A percentile compares a stretch with the other conserved stretches of the same genome.
Conservation (phyloP, 2,113 vertebrate species). For the Podarcis muralis region DNA sequence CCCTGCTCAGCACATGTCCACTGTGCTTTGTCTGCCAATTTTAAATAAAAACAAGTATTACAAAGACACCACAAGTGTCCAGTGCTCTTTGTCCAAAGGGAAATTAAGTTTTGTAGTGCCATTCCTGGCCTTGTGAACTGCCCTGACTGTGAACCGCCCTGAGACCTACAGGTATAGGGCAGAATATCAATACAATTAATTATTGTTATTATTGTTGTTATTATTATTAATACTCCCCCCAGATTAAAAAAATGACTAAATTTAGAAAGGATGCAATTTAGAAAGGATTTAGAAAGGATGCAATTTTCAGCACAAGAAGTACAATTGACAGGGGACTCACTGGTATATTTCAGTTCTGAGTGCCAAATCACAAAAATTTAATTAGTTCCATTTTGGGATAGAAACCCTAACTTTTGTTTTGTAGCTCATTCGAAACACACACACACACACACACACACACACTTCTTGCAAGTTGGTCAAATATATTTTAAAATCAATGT, state of each 20-base stretch:
- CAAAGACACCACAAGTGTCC: background rate
- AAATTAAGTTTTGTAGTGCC: background rate
- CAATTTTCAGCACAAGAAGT: slow-evolving; percentile 45
- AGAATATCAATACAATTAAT: too few species aligned
- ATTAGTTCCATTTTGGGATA: background rate
- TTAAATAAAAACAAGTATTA: background rate
- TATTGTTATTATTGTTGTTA: too few species aligned
- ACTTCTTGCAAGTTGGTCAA: background rate
- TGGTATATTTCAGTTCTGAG: slow-evolving; percentile 40
- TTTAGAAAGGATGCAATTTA: slow-evolving; percentile 59
- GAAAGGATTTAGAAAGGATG: slow-evolving; percentile 59
- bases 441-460: too few species aligned
- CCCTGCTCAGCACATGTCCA: background rate
- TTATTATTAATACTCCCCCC: slow-evolving; percentile 46
- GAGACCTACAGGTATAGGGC: too few species aligned
- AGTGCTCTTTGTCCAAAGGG: background rate
- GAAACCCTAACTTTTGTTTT: background rate
- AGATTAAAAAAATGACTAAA: slow-evolving; percentile 64
- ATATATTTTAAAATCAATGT: slow-evolving; percentile 51
- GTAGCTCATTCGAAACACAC: background rate
- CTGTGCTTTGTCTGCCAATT: background rate
- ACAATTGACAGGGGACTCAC: slow-evolving; percentile 42
- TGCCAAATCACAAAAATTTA: background rate
- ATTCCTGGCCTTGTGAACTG: slow-evolving; percentile 26
- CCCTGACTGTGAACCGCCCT: background rate